Evolutionary conservation across 2,797 vertebrate species (phyloP), one percentile per base, ranked within the genome.

Genomic region (Enteromius radiatus): DNA sequence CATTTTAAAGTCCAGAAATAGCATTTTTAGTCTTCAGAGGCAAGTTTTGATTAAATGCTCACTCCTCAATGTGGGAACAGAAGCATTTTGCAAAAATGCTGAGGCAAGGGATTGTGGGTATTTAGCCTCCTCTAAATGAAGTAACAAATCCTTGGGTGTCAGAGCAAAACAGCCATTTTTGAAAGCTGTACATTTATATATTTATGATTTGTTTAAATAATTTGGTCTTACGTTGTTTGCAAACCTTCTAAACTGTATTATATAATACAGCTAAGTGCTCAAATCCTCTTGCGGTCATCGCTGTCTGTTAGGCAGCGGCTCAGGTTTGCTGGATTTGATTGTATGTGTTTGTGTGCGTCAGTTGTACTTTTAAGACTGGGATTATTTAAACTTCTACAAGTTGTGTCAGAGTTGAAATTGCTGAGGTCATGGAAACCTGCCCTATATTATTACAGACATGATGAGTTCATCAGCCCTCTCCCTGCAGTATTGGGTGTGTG

Each of bases 361-460:
- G 65, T 70, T 17, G 0, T 41, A 43, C 28, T 73, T 82, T 78
- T 52, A 71, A 82, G 68, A 76, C 80, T 52, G 63, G 47, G 80
- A 75, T 85, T 78, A 78, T 82, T 59, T 43, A 78, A 45, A 82
- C n/a, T 82, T 78, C 28, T 75, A 74, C 76, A 74, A 73, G 21
- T 75, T 54, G 67, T 65, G 45, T 68, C 56, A 45, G 36, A 47
- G 69, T 38, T 82, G 26, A 75, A 82, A 85, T 41, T 80, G 83
- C 56, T 75, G 65, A 82, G 56, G 76, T 90, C 85, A 87, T 85
- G 69, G 54, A 81, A 84, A 54, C 73, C 85, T 80, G 52, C 33
- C 26, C 78, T 21, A n/a, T 76, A 80, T 78, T 71, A 78, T 74
- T 78, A 43, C 77, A 71, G 61, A 81, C 78, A 81, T 15, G 68